phyloP scores from a whole-genome alignment of 2,113 vertebrate species.

The Ammodytes dubius region DNA sequence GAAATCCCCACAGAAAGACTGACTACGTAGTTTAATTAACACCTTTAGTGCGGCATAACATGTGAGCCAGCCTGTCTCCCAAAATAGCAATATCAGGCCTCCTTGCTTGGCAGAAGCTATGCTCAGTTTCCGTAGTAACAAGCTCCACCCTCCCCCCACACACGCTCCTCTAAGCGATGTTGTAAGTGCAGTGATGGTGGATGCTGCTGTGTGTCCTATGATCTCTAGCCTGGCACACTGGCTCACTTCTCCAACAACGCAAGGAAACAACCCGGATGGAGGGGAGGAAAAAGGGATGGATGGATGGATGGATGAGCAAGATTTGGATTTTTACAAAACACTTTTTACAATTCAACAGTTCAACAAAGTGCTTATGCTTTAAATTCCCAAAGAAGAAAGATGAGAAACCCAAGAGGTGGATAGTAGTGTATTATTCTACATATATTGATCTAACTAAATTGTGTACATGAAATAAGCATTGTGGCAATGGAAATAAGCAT shows the following conservation, averaged over 20 bases:
- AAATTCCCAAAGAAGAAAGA: neutral
- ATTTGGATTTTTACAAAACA: too few species aligned
- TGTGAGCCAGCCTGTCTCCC: constrained; percentile 4
- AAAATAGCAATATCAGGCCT: constrained; percentile 62
- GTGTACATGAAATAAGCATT: too few species aligned
- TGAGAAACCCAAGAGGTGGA: neutral
- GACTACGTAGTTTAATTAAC: neutral
- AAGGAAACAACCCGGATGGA: constrained; percentile 43
- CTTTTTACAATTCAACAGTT: too few species aligned
- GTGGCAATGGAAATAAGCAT: too few species aligned
- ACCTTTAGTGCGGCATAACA: constrained; percentile 11
- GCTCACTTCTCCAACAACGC: constrained; percentile 73
- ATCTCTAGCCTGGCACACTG: constrained; percentile 83
- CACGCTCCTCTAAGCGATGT: constrained; percentile 43
- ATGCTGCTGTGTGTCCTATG: constrained; percentile 14
- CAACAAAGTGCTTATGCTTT: too few species aligned
- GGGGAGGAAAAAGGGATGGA: neutral
- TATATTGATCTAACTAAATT: neutral
- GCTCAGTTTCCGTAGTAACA: constrained; percentile 81
- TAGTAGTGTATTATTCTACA: neutral
- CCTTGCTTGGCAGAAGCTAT: constrained; percentile 35
- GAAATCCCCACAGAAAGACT: neutral
- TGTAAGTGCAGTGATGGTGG: constrained; percentile 63
- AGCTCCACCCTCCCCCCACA: constrained; percentile 20
- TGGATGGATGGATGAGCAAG: neutral